Evolutionary conservation across 2,113 vertebrate genomes (phyloP).

Genomic region (Esox niger): DNA sequence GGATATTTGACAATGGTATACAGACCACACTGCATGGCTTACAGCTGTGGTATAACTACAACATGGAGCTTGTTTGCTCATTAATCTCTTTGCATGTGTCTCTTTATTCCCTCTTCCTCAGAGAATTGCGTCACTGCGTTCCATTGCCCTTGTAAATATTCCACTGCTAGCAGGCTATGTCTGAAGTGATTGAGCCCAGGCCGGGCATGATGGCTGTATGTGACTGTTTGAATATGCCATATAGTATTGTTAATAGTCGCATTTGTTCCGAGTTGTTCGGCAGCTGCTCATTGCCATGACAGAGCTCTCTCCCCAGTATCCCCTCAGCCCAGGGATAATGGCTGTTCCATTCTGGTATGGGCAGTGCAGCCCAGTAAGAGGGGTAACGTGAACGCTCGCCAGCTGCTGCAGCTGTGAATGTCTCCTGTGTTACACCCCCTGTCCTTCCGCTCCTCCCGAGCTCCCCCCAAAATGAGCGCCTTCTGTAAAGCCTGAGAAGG

Average conservation of each 20-base stretch:
- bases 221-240: neutral
- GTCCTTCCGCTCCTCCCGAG: neutral
- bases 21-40: neutral
- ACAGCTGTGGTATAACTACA: neutral
- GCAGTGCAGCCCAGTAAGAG: neutral
- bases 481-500: neutral
- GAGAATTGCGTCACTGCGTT: no score
- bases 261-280: neutral
- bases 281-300: conserved; percentile 32
- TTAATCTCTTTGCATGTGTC: neutral
- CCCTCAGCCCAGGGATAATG: neutral
- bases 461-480: neutral
- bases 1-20: no score
- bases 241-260: conserved; percentile 13
- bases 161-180: neutral
- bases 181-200: neutral
- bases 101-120: neutral
- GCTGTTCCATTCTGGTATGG: conserved; percentile 7
- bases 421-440: neutral
- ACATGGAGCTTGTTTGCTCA: neutral
- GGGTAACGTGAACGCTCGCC: neutral
- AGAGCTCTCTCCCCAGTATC: conserved; percentile 11
- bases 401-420: conserved; percentile 11
- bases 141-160: neutral
- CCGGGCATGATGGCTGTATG: neutral